Conservation (phyloP, 2,797 vertebrate species). For the Scarus forsteni region DNA sequence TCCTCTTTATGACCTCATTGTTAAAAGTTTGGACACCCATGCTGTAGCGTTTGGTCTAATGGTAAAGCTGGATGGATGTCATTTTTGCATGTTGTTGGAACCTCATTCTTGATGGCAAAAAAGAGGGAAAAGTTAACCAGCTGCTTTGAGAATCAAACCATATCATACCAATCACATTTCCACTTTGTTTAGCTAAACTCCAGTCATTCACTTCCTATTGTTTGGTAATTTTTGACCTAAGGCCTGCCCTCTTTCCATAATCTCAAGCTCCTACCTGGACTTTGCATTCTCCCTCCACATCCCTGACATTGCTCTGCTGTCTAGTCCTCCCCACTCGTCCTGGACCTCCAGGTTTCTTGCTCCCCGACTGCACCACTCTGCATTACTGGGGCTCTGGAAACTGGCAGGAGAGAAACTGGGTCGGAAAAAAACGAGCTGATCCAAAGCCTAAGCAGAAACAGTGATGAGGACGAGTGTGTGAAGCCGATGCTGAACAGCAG, state of each 20-base stretch:
- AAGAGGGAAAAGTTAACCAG: no score
- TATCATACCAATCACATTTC: background rate
- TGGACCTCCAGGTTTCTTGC: constrained; percentile 79
- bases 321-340: constrained; percentile 60
- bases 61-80: no score
- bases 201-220: background rate
- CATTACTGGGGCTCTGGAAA: constrained; percentile 67
- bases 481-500: constrained; percentile 68
- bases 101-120: no score
- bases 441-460: constrained; percentile 85
- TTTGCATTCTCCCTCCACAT: background rate
- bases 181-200: background rate
- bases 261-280: constrained; percentile 18
- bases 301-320: constrained; percentile 23
- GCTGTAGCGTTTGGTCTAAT: no score
- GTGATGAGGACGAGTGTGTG: constrained; percentile 77
- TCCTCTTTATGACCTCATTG: no score
- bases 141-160: no score
- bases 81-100: no score
- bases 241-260: background rate
- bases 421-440: constrained; percentile 77
- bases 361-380: constrained; percentile 73
- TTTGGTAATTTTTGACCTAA: background rate
- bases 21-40: no score
- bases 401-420: constrained; percentile 78